Evolutionary conservation across 2,888 invertebrate genomes (phyloP).

Genomic region (Druceiella hillmani): DNA sequence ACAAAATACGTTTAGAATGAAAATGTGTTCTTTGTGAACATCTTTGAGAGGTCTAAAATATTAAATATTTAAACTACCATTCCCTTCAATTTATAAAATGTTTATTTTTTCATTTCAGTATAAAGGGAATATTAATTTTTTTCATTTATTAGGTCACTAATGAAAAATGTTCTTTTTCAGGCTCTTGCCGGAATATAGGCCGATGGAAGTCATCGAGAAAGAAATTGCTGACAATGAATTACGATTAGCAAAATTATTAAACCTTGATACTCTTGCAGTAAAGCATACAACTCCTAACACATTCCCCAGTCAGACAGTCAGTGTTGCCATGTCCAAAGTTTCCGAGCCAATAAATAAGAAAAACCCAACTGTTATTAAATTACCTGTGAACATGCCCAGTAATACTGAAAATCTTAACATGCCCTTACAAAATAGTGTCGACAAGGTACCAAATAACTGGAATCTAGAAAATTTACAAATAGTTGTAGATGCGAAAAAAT

Average conservation of each 20-base stretch:
- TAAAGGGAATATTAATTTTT: constrained; percentile 3
- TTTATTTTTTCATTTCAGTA: too few species aligned
- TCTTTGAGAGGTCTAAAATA: too few species aligned
- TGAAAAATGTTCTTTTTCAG: constrained; percentile 30
- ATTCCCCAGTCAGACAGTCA: too few species aligned
- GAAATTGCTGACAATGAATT: constrained; percentile 73
- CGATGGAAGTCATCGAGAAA: constrained; percentile 60
- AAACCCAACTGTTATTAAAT: constrained; percentile 23
- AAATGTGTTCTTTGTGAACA: too few species aligned
- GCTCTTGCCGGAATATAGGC: constrained; percentile 49
- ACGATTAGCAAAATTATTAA: constrained; percentile 60
- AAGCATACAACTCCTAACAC: too few species aligned
- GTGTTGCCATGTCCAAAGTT: too few species aligned
- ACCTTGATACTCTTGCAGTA: constrained; percentile 45
- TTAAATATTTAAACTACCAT: too few species aligned
- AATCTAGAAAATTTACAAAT: constrained; percentile 49
- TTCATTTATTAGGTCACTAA: not conserved
- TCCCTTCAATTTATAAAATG: too few species aligned
- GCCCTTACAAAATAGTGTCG: constrained; percentile 26
- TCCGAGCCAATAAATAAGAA: too few species aligned
- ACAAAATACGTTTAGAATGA: too few species aligned
- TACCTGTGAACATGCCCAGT: constrained; percentile 6
- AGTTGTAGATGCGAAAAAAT: constrained; percentile 32
- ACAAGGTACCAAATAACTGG: constrained; percentile 55
- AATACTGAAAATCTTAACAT: constrained; percentile 30